Evolutionary conservation across 1,140 invertebrate genomes (phyloP).

Genomic region (Drosophila kohkoa): DNA sequence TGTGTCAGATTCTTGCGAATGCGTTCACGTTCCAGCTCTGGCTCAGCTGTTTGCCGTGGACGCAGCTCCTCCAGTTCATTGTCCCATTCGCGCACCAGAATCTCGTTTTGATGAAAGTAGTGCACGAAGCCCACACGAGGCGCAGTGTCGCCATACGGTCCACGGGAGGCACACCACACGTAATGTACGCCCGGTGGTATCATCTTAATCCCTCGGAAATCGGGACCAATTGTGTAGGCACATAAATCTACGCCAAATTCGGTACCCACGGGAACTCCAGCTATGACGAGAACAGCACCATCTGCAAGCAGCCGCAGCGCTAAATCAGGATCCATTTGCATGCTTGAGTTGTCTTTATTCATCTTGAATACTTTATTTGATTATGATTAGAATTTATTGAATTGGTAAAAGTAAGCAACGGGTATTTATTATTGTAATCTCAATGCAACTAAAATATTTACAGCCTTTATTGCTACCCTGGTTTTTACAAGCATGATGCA

Average conservation of each 20-base stretch:
- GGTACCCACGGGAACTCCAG: slow-evolving; percentile 93
- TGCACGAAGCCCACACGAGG: slow-evolving; percentile 95
- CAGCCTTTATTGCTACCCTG: background rate
- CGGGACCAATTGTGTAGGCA: slow-evolving; percentile 95
- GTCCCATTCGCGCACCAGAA: slow-evolving; percentile 96
- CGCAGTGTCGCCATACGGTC: slow-evolving; percentile 86
- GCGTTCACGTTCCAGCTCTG: slow-evolving; percentile 86
- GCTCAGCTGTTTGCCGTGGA: slow-evolving; percentile 85
- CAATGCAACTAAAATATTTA: background rate
- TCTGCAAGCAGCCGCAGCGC: slow-evolving; percentile 92
- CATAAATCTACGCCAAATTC: slow-evolving; percentile 99
- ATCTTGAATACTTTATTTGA: slow-evolving; percentile 34
- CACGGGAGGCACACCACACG: slow-evolving; percentile 90
- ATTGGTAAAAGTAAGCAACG: background rate
- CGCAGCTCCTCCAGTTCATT: slow-evolving; percentile 88
- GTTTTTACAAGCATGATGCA: background rate
- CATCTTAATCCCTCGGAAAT: slow-evolving; percentile 99
- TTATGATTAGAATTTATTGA: background rate
- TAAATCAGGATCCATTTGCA: slow-evolving; percentile 91
- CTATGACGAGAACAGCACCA: slow-evolving; percentile 92
- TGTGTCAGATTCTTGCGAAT: slow-evolving; percentile 91
- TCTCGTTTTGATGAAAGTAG: slow-evolving; percentile 92
- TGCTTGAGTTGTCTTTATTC: slow-evolving; percentile 71
- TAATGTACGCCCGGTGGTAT: slow-evolving; percentile 99
- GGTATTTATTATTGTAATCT: slow-evolving; percentile 2